Evolutionary conservation across 30 jellyfish, hydroid and myxozoan genomes (phyloP).

Genomic region (Turritopsis rubra): DNA sequence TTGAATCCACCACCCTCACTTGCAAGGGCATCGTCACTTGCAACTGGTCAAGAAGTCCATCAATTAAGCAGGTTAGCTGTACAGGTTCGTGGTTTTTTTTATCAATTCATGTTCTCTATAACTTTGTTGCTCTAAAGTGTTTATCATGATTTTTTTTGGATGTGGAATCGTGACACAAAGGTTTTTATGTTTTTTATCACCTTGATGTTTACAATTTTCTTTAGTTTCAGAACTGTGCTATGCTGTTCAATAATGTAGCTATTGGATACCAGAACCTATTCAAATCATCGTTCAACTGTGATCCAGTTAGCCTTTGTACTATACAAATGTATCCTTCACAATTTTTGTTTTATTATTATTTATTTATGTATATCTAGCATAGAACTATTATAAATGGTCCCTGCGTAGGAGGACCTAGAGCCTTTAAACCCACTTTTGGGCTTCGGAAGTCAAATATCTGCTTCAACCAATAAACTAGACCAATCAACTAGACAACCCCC

Average conservation of each 20-base stretch:
- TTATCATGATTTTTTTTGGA: no score
- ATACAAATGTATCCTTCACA: conserved; percentile 77
- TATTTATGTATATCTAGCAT: background rate
- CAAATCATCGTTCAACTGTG: conserved; percentile 76
- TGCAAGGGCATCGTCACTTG: conserved; percentile 65
- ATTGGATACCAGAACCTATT: conserved; percentile 49
- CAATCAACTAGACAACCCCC: no score
- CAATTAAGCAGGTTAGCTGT: conserved; percentile 69
- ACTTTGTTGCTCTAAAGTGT: background rate
- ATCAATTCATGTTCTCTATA: background rate
- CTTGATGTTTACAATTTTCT: background rate
- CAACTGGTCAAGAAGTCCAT: conserved; percentile 75
- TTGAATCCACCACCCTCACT: conserved; percentile 75
- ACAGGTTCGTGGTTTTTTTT: conserved; percentile 38
- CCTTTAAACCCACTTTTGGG: no score
- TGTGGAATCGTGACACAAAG: background rate
- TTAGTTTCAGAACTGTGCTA: conserved; percentile 81
- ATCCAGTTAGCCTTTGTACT: conserved; percentile 57
- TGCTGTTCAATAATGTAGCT: conserved; percentile 49
- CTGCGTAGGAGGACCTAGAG: no score
- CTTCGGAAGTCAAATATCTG: no score
- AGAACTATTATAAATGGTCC: no score
- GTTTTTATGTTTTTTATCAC: background rate
- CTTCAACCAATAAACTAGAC: no score
- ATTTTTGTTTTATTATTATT: background rate